Conservation (phyloP, 2,113 vertebrate genomes). For the Otis tarda region DNA sequence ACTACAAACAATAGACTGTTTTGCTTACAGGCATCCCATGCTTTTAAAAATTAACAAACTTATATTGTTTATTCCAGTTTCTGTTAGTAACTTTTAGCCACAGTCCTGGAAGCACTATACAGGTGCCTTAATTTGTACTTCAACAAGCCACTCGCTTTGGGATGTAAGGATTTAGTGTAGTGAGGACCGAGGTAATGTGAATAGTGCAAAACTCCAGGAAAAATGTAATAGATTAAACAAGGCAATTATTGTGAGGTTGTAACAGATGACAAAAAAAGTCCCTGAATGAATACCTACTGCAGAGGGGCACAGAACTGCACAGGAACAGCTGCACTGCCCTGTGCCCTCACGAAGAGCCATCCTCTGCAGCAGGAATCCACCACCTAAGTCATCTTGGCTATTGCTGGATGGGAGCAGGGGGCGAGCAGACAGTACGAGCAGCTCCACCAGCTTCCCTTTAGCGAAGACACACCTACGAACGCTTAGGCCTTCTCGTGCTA, state of each 20-base stretch:
- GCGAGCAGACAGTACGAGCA: not conserved
- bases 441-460: not conserved
- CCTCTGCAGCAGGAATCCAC: not conserved
- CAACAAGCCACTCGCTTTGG: not conserved
- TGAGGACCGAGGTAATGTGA: not conserved
- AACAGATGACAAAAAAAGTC: not conserved
- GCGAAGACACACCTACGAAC: not conserved
- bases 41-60: not conserved
- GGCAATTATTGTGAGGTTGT: not conserved
- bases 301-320: not conserved
- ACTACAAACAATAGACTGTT: not conserved
- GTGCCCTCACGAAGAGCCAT: not conserved
- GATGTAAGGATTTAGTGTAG: not conserved
- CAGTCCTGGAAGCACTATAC: not conserved
- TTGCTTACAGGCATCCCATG: not conserved
- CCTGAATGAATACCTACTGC: not conserved
- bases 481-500: not conserved
- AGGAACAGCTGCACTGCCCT: not conserved
- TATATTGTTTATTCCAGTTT: not conserved
- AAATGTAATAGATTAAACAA: fast-evolving
- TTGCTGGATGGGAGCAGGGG: not conserved
- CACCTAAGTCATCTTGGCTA: not conserved
- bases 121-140: not conserved
- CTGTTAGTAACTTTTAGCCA: not conserved
- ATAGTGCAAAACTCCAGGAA: not conserved